phyloP scores from a whole-genome alignment of 2,113 vertebrate species.

The Speoplatyrhinus poulsoni region DNA sequence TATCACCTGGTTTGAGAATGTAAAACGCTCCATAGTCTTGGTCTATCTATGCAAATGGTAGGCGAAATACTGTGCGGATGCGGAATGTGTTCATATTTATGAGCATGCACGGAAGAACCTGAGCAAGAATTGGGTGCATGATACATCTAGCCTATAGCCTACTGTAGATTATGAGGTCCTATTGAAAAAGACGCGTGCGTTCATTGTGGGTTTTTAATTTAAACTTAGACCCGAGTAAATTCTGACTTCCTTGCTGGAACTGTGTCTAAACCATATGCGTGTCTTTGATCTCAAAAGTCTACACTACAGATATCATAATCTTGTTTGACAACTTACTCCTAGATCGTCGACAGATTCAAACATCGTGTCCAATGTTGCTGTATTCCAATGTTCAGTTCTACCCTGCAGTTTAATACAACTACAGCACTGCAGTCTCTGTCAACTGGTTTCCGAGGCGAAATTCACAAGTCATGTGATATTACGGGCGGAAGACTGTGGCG shows the following conservation, averaged over 20 bases:
- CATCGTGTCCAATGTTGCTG: background rate
- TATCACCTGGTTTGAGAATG: too few relatives aligned
- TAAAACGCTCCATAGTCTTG: too few relatives aligned
- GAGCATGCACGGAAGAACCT: too few relatives aligned
- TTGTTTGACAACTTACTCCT: slow-evolving; percentile 33
- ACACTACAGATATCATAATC: too few relatives aligned
- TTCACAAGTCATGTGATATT: slow-evolving; percentile 41
- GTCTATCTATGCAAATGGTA: too few relatives aligned
- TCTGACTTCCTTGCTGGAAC: slow-evolving; percentile 25
- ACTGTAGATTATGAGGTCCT: too few relatives aligned
- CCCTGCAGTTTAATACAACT: too few relatives aligned
- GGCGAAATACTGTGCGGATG: too few relatives aligned
- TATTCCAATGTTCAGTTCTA: background rate
- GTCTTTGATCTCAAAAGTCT: too few relatives aligned
- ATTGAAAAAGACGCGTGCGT: background rate
- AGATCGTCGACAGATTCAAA: background rate
- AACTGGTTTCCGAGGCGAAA: background rate
- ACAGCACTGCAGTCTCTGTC: background rate
- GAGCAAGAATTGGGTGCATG: too few relatives aligned
- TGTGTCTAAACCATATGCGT: background rate
- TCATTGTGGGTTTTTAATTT: slow-evolving; percentile 32
- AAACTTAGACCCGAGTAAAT: background rate
- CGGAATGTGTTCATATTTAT: too few relatives aligned
- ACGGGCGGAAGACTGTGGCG: slow-evolving; percentile 6
- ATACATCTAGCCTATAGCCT: too few relatives aligned